phyloP scores from a whole-genome alignment of 1,140 invertebrate species.

The Drosophila willistoni region DNA sequence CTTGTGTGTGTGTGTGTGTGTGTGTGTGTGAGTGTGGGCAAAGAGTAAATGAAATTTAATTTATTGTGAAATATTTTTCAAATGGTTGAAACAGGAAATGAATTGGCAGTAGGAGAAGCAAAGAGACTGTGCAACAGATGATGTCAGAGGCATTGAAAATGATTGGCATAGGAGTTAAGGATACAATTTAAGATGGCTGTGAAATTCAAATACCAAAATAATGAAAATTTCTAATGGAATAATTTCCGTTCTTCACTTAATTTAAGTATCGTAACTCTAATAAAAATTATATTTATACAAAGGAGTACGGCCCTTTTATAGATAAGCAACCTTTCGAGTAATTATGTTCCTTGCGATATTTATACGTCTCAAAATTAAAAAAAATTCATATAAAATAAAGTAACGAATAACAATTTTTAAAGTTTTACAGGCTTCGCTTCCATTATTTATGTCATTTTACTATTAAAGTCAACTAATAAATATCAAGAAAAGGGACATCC shows the following conservation, averaged over 20 bases:
- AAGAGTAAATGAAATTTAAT: slow-evolving; percentile 65
- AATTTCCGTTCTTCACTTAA: too few species aligned
- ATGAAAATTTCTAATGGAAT: background rate
- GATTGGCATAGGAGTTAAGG: background rate
- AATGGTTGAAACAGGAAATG: slow-evolving; percentile 37
- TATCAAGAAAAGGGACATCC: slow-evolving; percentile 40
- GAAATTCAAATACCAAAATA: background rate
- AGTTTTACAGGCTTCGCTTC: slow-evolving; percentile 23
- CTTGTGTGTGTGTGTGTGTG: background rate
- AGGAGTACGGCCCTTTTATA: too few species aligned
- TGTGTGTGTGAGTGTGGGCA: background rate
- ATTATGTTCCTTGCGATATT: too few species aligned
- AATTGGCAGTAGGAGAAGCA: slow-evolving; percentile 18
- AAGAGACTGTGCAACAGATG: slow-evolving; percentile 37
- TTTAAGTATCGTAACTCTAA: too few species aligned
- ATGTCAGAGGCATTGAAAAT: slow-evolving; percentile 36
- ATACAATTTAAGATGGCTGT: background rate
- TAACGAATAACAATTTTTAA: too few species aligned
- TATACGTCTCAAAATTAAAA: too few species aligned
- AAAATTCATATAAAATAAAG: too few species aligned
- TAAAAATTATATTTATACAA: too few species aligned
- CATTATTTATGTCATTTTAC: slow-evolving; percentile 62
- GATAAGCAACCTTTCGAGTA: too few species aligned
- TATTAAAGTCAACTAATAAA: slow-evolving; percentile 76
- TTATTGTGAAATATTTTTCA: slow-evolving; percentile 68